Base-by-base conservation (phyloP, 2,888 invertebrate species). In the Drosophila kambysellisi region DNA sequence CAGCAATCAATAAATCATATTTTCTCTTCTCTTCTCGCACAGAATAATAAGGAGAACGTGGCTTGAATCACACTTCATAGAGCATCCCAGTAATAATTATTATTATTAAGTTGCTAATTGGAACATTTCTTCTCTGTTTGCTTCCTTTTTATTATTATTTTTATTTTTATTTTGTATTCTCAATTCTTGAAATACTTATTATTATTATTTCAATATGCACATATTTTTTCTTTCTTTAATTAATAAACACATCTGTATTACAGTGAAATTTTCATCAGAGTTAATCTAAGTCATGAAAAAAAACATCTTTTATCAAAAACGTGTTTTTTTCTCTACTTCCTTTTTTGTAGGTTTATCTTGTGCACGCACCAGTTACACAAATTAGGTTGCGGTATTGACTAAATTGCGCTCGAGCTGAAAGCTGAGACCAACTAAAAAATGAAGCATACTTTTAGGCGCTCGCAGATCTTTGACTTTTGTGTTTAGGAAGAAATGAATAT, bases 21-120 rank as follows among this genome's bases (percentile, higher is more conserved):
- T 32, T 41, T 60, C 11, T 46, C 15, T 43, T 43, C 15, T 46
- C 20, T 67, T 56, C 20, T 35, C 53, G 64, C 74, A 8, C 70
- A 91, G 91, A 74, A 81, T 60, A 91, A 92, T 81, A 91, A 91
- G 67, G 91, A 91, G 70, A 91, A 91, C 67, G 30, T 89, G 53
- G 79, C 73, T 61, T 88, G 58, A 82, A 50, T 68, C 39, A 20
- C 4, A 35, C 15, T 30, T 48, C 43, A 30, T 5, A 11, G 53
- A 57, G 35, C 43, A 73, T 41, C 33, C 53, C 46, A 65, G 67
- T 60, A 66, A 70, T 70, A 54, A 57, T 64, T 75, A 68, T 11
- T 29, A 58, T 46, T 46, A 46, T 46, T 59, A 51, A 62, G 61
- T 41, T 53, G 58, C 58, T 64, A 71, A 76, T 71, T 59, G 72